Evolutionary conservation across 2,113 vertebrate species (phyloP), one percentile per base, ranked within the genome.

Genomic region (Bufo gargarizans): DNA sequence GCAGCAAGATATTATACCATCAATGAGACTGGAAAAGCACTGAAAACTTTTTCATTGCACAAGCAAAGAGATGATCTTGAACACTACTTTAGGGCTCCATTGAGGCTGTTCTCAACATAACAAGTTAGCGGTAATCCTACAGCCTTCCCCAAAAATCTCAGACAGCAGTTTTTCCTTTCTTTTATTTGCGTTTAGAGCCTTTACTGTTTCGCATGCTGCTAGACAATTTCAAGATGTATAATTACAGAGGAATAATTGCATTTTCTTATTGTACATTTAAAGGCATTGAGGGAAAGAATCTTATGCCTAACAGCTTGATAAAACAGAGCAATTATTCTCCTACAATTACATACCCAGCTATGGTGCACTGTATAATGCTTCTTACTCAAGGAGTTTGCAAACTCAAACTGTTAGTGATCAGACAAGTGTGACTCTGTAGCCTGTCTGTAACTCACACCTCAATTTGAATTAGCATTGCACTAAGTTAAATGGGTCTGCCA

Each of bases 241-340:
- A 88, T 88, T 88, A 88, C 86, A 83, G 69, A 82, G 80, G 45
- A 83, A 77, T 88, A 83, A 82, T 88, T 83, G 86, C 80, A 88
- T 77, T 88, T 88, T 83, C 6, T 45, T 61, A 83, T 83, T 83
- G 86, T 88, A 77, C 79, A 88, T 88, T 83, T 83, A 59, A 77
- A 88, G 67, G 69, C 86, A 63, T 77, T 83, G 86, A 83, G 71
- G 58, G 71, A 88, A 76, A 65, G 56, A 45, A 77, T 88, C 69
- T 55, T 83, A 58, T 83, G 56, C 45, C 56, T 88, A 82, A 83
- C 80, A 88, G 80, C 71, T 22, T 82, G 56, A 72, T 82, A 71
- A 88, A 74, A 83, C 80, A 76, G 55, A 61, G 69, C 80, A 65
- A 83, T 88, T 88, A 88, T 88, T 77, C 56, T 77, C 80, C n/a